phyloP scores from a whole-genome alignment of 1,140 invertebrate species.

The Brachionus koreanus region DNA sequence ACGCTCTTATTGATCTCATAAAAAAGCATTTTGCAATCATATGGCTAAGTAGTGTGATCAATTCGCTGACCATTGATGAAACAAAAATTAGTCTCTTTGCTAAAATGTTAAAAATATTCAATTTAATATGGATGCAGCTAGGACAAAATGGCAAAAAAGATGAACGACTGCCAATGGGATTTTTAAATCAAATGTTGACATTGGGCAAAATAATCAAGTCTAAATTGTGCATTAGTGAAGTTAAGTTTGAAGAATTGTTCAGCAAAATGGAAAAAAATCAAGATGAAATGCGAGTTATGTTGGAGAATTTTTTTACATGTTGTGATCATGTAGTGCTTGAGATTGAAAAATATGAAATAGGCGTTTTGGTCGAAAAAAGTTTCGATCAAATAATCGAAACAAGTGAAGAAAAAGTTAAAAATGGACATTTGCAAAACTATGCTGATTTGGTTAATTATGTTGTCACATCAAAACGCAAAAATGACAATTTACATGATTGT shows the following conservation, averaged over 20 bases:
- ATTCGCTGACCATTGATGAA: neutral
- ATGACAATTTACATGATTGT: neutral
- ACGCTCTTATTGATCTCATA: conserved; percentile 48
- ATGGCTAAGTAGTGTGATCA: conserved; percentile 48
- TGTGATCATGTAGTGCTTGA: neutral
- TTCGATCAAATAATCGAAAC: neutral
- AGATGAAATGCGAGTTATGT: neutral
- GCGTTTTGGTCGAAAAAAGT: neutral
- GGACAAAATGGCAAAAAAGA: neutral
- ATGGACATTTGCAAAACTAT: neutral
- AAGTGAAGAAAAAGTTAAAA: neutral
- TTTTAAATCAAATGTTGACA: conserved; percentile 33
- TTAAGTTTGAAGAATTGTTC: neutral
- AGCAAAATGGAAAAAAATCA: neutral
- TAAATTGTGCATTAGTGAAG: neutral
- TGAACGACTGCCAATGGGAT: neutral
- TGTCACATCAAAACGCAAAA: neutral
- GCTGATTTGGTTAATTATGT: neutral
- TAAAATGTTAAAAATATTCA: conserved; percentile 5
- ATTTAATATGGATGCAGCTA: neutral
- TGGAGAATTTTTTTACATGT: neutral
- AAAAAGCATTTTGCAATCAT: conserved; percentile 49
- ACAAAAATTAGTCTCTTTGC: neutral
- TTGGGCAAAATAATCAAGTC: neutral
- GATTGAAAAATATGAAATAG: neutral